phyloP scores from a whole-genome alignment of 1,140 invertebrate species.

The Diorhabda sublineata region DNA sequence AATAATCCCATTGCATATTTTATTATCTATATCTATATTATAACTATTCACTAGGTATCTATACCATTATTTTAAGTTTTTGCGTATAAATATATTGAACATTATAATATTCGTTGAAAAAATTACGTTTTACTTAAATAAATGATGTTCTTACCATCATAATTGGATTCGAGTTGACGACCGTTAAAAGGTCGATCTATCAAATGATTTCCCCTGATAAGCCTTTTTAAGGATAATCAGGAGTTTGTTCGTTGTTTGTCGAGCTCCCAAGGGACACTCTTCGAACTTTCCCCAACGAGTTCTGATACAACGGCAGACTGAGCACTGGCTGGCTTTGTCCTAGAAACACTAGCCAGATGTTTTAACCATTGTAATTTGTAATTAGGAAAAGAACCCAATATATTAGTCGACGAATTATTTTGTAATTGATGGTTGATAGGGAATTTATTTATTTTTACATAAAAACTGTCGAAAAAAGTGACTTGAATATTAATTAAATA shows the following conservation, averaged over 20 bases:
- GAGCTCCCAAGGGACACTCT: slow-evolving; percentile 12
- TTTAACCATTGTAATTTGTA: slow-evolving; percentile 26
- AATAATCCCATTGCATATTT: no score
- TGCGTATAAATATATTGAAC: no score
- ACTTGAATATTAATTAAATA: no score
- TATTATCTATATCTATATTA: no score
- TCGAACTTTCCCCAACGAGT: slow-evolving; percentile 22
- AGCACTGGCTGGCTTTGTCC: slow-evolving; percentile 7
- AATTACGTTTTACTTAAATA: background rate
- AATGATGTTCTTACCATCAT: slow-evolving; percentile 11
- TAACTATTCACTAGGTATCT: no score
- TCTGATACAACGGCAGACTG: slow-evolving; percentile 21
- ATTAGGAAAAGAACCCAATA: slow-evolving; percentile 17
- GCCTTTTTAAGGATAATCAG: slow-evolving; percentile 29
- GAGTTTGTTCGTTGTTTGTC: slow-evolving; percentile 28
- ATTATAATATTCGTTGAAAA: no score
- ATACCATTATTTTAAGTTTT: no score
- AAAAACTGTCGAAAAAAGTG: no score
- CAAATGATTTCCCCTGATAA: slow-evolving; percentile 27
- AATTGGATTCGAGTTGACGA: background rate
- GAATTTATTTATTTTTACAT: no score
- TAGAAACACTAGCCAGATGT: slow-evolving; percentile 1
- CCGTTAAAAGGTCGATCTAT: slow-evolving; percentile 23
- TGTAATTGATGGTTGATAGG: slow-evolving; percentile 8
- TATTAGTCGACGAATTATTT: slow-evolving; percentile 27